Conservation (phyloP, 2,113 vertebrate genomes). For the Phaethornis superciliosus region DNA sequence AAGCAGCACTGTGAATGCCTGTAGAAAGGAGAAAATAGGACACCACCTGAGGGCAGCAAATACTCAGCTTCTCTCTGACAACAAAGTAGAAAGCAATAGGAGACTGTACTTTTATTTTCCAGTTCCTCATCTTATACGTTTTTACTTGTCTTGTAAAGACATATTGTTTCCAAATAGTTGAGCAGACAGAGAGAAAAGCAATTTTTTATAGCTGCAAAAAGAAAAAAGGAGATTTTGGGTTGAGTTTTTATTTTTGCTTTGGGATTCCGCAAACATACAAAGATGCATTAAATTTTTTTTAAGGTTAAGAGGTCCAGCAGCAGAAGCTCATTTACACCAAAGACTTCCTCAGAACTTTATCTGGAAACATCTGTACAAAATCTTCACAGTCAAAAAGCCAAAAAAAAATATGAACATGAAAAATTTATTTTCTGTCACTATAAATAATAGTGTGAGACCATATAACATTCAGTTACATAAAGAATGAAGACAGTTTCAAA, state of each 20-base stretch:
- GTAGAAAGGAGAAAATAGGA: neutral
- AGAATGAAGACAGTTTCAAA: constrained; percentile 4
- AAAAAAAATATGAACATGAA: neutral
- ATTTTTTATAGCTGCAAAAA: neutral
- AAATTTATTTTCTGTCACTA: neutral
- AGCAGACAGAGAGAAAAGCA: neutral
- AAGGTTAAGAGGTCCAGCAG: neutral
- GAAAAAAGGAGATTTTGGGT: neutral
- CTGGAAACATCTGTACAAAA: neutral
- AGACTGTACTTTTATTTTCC: neutral
- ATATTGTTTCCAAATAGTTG: neutral
- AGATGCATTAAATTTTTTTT: neutral
- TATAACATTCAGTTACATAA: neutral
- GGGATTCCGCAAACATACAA: neutral
- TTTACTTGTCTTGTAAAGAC: neutral
- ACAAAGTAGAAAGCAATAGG: neutral
- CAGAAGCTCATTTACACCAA: neutral
- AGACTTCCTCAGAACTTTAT: neutral
- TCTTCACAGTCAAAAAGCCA: neutral
- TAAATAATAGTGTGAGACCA: neutral
- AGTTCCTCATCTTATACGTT: neutral
- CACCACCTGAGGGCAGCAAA: constrained; percentile 77
- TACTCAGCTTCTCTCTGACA: constrained; percentile 32
- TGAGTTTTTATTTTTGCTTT: neutral
- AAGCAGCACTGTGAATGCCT: neutral